Conservation (phyloP, 1,140 invertebrate genomes). For the Potamilus streckersoni region DNA sequence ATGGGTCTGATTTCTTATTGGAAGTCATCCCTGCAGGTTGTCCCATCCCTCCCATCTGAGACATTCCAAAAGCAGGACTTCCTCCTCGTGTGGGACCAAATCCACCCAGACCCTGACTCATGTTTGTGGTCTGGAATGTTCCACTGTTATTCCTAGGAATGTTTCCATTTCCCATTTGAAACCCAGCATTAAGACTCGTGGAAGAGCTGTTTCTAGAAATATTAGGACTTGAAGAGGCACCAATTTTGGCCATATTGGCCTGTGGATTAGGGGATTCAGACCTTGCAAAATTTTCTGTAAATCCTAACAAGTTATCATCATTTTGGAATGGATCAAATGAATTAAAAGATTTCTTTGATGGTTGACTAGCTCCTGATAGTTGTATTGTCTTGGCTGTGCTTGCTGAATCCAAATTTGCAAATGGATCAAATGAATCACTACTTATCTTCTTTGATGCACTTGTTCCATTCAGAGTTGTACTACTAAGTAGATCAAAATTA, state of each 20-base stretch:
- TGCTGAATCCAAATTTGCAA: constrained; percentile 25
- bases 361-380: not conserved
- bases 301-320: constrained; percentile 40
- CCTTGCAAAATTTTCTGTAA: not conserved
- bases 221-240: constrained; percentile 26
- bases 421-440: constrained; percentile 43
- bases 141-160: constrained; percentile 23
- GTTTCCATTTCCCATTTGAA: constrained; percentile 9
- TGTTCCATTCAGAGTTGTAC: constrained; percentile 11
- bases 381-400: no score
- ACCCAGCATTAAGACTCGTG: constrained; percentile 29
- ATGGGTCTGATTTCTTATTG: constrained; percentile 51
- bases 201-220: constrained; percentile 38
- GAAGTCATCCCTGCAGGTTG: constrained; percentile 21
- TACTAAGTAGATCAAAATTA: constrained; percentile 76
- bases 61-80: constrained; percentile 8
- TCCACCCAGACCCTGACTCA: no score
- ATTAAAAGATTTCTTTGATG: constrained; percentile 22
- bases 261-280: not conserved
- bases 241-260: not conserved
- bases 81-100: no score
- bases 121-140: constrained; percentile 34
- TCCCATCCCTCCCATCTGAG: constrained; percentile 25
- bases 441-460: not conserved
- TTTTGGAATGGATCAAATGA: constrained; percentile 56